Conservation (phyloP, 2,113 vertebrate species). For the Zootoca vivipara region DNA sequence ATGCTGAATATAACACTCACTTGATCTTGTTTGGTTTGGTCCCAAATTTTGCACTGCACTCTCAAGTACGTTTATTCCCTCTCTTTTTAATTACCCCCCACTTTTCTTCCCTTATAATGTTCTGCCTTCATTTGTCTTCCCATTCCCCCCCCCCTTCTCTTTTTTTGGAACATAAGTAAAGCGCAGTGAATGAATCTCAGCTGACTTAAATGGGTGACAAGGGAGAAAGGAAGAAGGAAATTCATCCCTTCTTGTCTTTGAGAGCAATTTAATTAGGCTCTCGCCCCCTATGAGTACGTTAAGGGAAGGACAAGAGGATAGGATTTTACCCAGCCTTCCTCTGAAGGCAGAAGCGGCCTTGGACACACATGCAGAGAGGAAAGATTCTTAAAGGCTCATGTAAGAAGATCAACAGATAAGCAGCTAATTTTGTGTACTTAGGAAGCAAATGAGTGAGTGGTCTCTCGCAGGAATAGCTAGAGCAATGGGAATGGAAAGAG, state of each 20-base stretch:
- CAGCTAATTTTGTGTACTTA: conserved; percentile 98
- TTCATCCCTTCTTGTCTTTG: conserved; percentile 87
- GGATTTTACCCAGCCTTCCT: conserved; percentile 70
- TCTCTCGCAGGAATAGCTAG: conserved; percentile 80
- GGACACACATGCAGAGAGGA: conserved; percentile 76
- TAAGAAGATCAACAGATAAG: conserved; percentile 97
- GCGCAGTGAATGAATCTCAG: conserved; percentile 76
- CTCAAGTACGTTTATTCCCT: conserved; percentile 68
- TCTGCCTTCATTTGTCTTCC: neutral
- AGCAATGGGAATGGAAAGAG: conserved; percentile 71
- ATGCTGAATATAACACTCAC: neutral
- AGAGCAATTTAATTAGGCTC: conserved; percentile 90
- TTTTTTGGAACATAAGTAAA: conserved; percentile 77
- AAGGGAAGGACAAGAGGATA: conserved; percentile 72
- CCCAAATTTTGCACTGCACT: conserved; percentile 58
- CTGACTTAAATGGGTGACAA: conserved; percentile 82
- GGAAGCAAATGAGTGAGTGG: conserved; percentile 84
- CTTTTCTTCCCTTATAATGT: neutral
- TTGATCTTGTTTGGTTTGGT: conserved; percentile 69
- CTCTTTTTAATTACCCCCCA: neutral
- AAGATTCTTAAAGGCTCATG: conserved; percentile 95
- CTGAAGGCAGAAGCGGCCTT: conserved; percentile 78
- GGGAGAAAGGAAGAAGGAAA: conserved; percentile 82
- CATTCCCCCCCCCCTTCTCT: conserved; percentile 40
- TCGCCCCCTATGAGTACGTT: conserved; percentile 66